These are phyloP conservation scores for Morpho achilles DNA, from an alignment of 2,888 invertebrate species.

Conservation along the genomic window DNA sequence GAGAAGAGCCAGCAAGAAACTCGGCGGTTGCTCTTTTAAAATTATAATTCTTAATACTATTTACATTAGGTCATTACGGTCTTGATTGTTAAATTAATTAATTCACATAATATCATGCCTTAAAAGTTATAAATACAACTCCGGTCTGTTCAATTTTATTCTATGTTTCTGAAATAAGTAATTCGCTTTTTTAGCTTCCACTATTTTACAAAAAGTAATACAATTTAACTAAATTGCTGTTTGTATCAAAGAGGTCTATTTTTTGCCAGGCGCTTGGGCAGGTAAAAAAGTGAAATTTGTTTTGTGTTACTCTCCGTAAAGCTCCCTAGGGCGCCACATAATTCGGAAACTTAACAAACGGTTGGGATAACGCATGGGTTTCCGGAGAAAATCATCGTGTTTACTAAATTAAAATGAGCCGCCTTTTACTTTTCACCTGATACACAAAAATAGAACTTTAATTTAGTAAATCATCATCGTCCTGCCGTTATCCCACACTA, in stretches of 20 bases:
- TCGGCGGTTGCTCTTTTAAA: too few species aligned
- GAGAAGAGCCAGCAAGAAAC: too few species aligned
- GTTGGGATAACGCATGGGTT: slow-evolving; percentile 51
- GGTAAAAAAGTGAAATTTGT: slow-evolving; percentile 44
- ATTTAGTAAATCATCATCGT: too few species aligned
- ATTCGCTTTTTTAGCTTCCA: not conserved
- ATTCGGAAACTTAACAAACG: slow-evolving; percentile 58
- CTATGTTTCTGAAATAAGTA: not conserved
- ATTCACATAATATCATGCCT: too few species aligned
- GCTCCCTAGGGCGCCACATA: slow-evolving; percentile 57
- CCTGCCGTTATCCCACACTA: too few species aligned
- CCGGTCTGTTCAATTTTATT: not conserved
- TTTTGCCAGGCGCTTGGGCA: slow-evolving; percentile 30
- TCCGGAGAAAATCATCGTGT: slow-evolving; percentile 46
- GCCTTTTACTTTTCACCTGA: slow-evolving; percentile 10
- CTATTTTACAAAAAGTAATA: slow-evolving; percentile 23
- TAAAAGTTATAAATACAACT: not conserved
- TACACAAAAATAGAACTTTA: slow-evolving; percentile 4
- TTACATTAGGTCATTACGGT: too few species aligned
- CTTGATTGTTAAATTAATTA: too few species aligned
- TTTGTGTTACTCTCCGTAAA: slow-evolving; percentile 46
- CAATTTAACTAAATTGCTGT: slow-evolving; percentile 28
- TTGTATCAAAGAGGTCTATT: slow-evolving; percentile 30
- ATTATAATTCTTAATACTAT: too few species aligned
- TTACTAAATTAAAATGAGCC: slow-evolving; percentile 34